These are phyloP conservation scores for Cryptocephalus primarius DNA, from an alignment of 2,888 invertebrate species.

Conservation along the genomic window DNA sequence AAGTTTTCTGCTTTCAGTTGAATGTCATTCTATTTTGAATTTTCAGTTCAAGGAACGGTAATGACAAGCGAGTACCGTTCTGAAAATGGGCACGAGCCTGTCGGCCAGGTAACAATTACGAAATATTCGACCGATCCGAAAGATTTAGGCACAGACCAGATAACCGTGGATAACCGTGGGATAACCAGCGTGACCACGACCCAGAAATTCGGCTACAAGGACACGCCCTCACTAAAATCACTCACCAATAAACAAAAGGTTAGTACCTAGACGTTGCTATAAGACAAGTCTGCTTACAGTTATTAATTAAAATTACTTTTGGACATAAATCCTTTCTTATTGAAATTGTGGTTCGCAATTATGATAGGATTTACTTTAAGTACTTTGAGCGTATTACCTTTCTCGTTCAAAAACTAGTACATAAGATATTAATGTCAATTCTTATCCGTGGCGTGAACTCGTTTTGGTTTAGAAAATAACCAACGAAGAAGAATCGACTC, in stretches of 20 bases:
- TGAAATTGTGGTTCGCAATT: too few species aligned
- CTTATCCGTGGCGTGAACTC: not conserved
- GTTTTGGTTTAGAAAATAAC: conserved; percentile 22
- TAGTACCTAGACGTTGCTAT: too few species aligned
- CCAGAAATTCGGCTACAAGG: conserved; percentile 34
- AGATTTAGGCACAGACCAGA: conserved; percentile 33
- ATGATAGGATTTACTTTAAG: too few species aligned
- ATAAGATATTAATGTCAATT: too few species aligned
- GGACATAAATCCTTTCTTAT: too few species aligned
- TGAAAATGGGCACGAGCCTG: conserved; percentile 57
- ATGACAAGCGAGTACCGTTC: conserved; percentile 57
- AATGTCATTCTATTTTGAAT: not conserved
- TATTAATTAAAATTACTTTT: too few species aligned
- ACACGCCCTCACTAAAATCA: conserved; percentile 27
- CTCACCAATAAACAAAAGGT: conserved; percentile 23
- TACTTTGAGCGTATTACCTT: too few species aligned
- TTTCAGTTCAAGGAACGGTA: conserved; percentile 59
- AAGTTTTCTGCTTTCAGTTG: too few species aligned
- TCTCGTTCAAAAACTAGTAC: not conserved
- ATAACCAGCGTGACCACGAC: conserved; percentile 34
- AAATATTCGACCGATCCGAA: conserved; percentile 57
- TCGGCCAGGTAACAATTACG: conserved; percentile 57
- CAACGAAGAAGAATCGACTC: conserved; percentile 14
- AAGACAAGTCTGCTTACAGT: too few species aligned
- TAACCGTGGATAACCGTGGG: conserved; percentile 20